Base-by-base conservation (phyloP, 2,888 invertebrate species). In the Oxycera nigricornis region DNA sequence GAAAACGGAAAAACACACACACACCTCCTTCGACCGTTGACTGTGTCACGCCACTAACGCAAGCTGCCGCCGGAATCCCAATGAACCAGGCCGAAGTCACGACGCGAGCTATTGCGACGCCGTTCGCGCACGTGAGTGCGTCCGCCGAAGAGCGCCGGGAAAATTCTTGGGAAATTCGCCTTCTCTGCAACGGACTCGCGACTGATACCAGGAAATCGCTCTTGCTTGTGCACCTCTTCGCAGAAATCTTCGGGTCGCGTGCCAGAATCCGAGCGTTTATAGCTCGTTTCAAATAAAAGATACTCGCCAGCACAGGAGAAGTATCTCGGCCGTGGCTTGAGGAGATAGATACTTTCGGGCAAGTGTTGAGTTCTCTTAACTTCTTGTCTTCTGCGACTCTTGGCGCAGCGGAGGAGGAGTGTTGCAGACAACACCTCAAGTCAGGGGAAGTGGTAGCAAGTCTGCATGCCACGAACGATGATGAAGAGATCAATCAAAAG, bases 401-500 rank as follows among this genome's bases (percentile, higher is more conserved):
- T 14, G 46, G 14, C 14, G 11, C 6, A 3, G 24, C 55, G 46
- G 46, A 6, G 2, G 52, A 7, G 9, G 30, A 59, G 30, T 59
- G 26, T 30, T 59, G 59, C 59, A 59, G 59, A 11, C 26, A 59
- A 28, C 59, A 59, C 59, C 59, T 59, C 28, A 59, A 30, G 59
- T 28, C 26, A 59, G 30, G 59, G n/a, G 59, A 59, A 30, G 28
- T 59, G 59, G 30, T 59, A 14, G 46, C 46, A 17, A 7, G 46
- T 46, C 46, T 46, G 46, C 46, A 46, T 46, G 46, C 11, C 46
- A 11, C 14, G 46, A 14, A 28, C 11, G 30, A 26, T 59, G 59
- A 59, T 59, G 30, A 59, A 59, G 59, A 59, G 59, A 59, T 59
- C 59, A 59, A 59, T 30, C 30, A 22, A 59, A 59, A 59, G 59